A percentile compares a stretch with the other conserved stretches of the same genome.
Conservation (phyloP, 1,140 invertebrate genomes). For the Drosophila nigromelanica region DNA sequence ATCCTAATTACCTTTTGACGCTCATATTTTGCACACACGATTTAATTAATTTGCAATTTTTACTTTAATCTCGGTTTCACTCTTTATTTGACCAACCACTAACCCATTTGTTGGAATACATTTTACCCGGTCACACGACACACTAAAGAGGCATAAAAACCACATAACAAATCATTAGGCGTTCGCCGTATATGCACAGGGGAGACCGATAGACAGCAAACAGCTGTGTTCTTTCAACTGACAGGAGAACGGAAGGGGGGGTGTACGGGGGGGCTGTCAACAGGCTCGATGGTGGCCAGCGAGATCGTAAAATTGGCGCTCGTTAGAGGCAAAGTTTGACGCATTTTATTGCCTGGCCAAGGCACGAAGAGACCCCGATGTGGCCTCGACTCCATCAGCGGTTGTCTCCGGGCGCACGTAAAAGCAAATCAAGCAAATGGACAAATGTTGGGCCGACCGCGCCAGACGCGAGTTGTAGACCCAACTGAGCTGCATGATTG, state of each 20-base stretch:
- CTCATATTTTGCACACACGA: neutral
- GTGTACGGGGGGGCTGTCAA: constrained; percentile 6
- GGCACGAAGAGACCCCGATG: constrained; percentile 15
- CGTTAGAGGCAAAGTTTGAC: constrained; percentile 76
- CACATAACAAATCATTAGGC: constrained; percentile 67
- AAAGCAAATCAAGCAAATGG: constrained; percentile 80
- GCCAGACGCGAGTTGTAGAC: constrained; percentile 26
- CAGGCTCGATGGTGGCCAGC: constrained; percentile 39
- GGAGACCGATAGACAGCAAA: constrained; percentile 32
- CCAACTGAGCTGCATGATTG: constrained; percentile 71
- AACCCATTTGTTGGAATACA: neutral
- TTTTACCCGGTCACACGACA: constrained; percentile 6
- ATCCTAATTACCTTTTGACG: neutral
- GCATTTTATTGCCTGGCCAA: constrained; percentile 68
- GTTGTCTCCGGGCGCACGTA: constrained; percentile 66
- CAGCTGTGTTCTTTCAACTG: constrained; percentile 19
- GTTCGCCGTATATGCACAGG: constrained; percentile 33
- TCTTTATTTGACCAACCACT: neutral
- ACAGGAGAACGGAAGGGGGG: neutral
- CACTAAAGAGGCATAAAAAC: constrained; percentile 43
- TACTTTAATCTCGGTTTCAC: neutral
- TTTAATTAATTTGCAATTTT: constrained; percentile 13
- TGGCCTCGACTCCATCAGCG: constrained; percentile 4
- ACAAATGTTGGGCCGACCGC: constrained; percentile 32
- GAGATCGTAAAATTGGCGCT: constrained; percentile 71